Evolutionary conservation across 2,888 invertebrate species (phyloP).

Genomic region (Heteromurus nitidus): DNA sequence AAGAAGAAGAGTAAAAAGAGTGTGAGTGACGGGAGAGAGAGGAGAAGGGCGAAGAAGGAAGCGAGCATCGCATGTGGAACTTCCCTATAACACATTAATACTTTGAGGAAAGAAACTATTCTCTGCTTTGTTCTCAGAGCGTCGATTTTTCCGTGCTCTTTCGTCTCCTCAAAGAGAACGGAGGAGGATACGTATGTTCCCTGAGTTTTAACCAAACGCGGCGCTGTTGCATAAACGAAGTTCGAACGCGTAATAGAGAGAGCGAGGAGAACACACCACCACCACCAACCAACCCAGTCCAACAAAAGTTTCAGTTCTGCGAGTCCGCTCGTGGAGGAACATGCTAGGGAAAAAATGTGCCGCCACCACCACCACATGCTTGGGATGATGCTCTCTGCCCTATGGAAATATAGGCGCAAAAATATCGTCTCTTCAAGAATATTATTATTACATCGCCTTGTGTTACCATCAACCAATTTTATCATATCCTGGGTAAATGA

Average conservation of each 20-base stretch:
- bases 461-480: constrained; percentile 25
- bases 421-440: neutral
- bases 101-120: neutral
- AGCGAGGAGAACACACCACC: constrained; percentile 28
- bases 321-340: too few relatives aligned
- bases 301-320: too few relatives aligned
- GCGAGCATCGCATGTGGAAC: too few relatives aligned
- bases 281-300: too few relatives aligned
- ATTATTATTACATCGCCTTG: constrained; percentile 3
- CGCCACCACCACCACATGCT: constrained; percentile 16
- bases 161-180: neutral
- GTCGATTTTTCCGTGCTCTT: constrained; percentile 14
- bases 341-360: constrained; percentile 19
- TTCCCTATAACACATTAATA: too few relatives aligned
- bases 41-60: constrained; percentile 40
- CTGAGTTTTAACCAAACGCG: too few relatives aligned
- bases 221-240: too few relatives aligned
- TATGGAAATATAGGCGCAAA: neutral
- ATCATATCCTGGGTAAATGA: constrained; percentile 24
- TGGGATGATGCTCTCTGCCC: constrained; percentile 1
- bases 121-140: neutral
- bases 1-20: constrained; percentile 32
- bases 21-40: too few relatives aligned
- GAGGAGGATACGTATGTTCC: too few relatives aligned
- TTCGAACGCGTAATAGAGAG: too few relatives aligned